Evolutionary conservation across 2,113 vertebrate genomes (phyloP), one percentile per base, ranked within the genome.

Genomic region (Pavo muticus): DNA sequence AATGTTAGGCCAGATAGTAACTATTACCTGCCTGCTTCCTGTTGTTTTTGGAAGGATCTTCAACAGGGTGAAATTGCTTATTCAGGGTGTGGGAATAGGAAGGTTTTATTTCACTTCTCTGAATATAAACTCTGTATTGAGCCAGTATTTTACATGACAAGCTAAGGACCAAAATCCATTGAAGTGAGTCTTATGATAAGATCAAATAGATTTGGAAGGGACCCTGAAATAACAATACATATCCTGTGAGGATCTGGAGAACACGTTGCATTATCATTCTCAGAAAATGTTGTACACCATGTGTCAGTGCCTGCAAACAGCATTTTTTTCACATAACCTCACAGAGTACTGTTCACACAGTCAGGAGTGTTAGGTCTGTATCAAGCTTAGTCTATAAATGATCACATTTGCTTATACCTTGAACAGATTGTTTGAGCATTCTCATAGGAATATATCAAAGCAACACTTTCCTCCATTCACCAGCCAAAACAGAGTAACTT

Each of bases 41-140:
- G 91, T 97, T 97, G 75, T 94, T 96, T 95, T 97, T 95, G 95
- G 95, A 97, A 95, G 77, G 73, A 87, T 95, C 88, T 97, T 95
- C 81, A 95, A 71, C n/a, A 69, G 56, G 48, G 91, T 88, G 83
- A 95, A 96, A 97, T 93, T 95, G 79, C 91, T 96, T 95, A 81
- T 95, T 95, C 63, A 88, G 69, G 42, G 45, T 94, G 64, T 73
- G 60, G 90, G 84, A 94, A 94, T 87, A 91, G 68, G 37, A 88
- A 95, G 93, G 71, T 78, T 94, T 93, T 88, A 90, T 95, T 93
- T 95, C 79, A 85, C 84, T 57, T 93, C 59, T 89, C 64, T 11
- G 3, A 92, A 76, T 64, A 84, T 12, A 88, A 94, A 78, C 73
- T 64, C 40, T 78, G 24, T 68, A 88, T 72, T 84, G 72, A 94